phyloP scores from a whole-genome alignment of 2,797 vertebrate genomes.

The Gymnoscopelus braueri region DNA sequence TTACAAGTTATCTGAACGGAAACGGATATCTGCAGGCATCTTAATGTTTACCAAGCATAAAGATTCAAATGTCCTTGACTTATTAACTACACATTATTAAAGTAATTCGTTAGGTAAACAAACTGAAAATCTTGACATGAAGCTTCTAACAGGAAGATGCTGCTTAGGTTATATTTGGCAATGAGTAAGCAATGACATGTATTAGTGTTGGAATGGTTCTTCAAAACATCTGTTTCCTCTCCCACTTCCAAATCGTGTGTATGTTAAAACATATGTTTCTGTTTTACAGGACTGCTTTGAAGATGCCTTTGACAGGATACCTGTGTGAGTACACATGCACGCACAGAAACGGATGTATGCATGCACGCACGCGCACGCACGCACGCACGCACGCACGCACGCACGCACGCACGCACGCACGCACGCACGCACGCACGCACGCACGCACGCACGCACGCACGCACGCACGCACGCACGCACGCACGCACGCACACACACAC shows the following conservation, averaged over 20 bases:
- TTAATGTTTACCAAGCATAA: no score
- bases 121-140: no score
- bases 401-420: slow-evolving; percentile 1
- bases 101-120: no score
- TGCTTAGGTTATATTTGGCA: no score
- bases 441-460: slow-evolving; percentile 21
- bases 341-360: slow-evolving; percentile 15
- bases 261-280: slow-evolving; percentile 18
- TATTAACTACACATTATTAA: no score
- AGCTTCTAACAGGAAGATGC: no score
- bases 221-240: neutral
- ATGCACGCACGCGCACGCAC: neutral
- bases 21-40: no score
- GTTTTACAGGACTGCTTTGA: slow-evolving; percentile 71
- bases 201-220: no score
- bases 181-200: no score
- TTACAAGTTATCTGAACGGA: no score
- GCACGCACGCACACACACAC: slow-evolving; percentile 16
- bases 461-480: neutral
- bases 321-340: slow-evolving; percentile 64
- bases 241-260: neutral
- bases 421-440: slow-evolving; percentile 7
- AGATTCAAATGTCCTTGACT: no score
- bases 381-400: slow-evolving; percentile 16
- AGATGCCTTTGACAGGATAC: slow-evolving; percentile 72